A percentile compares a stretch with the other conserved stretches of the same genome.
Evolutionary conservation across 2,888 invertebrate genomes (phyloP).

Genomic region (Globia sparganii): DNA sequence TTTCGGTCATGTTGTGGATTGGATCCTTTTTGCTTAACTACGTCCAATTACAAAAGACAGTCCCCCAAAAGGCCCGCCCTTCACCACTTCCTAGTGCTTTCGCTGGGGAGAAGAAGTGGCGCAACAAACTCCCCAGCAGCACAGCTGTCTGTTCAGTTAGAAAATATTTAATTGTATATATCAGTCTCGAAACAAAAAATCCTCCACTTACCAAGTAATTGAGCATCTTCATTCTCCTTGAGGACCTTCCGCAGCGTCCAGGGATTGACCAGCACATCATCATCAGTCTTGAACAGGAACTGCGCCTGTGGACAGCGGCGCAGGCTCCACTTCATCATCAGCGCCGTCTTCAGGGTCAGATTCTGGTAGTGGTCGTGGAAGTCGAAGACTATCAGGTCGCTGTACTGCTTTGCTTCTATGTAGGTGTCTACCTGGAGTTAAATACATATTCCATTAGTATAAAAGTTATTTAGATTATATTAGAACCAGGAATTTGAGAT

Average conservation of each 20-base stretch:
- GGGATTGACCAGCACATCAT: constrained; percentile 91
- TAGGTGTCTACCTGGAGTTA: constrained; percentile 79
- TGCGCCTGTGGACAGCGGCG: constrained; percentile 88
- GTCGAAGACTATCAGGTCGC: constrained; percentile 91
- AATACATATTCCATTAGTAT: neutral
- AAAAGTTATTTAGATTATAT: neutral
- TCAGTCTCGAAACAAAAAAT: neutral
- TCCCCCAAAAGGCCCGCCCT: no score
- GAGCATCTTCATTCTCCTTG: constrained; percentile 71
- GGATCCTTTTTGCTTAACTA: no score
- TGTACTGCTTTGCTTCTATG: constrained; percentile 87
- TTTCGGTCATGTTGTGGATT: no score
- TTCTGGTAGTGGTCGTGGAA: constrained; percentile 92
- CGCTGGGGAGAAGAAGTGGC: no score
- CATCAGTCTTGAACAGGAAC: constrained; percentile 91
- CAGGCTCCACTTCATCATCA: constrained; percentile 91
- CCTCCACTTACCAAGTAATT: constrained; percentile 85
- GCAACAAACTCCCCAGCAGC: no score
- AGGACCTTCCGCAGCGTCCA: constrained; percentile 81
- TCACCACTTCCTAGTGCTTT: no score
- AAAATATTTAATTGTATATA: no score
- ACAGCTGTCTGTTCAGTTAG: no score
- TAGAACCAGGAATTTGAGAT: neutral
- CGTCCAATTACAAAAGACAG: no score
- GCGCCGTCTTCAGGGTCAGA: constrained; percentile 92